Conservation (phyloP, 1,140 invertebrate species). For the Drosophila bocki region DNA sequence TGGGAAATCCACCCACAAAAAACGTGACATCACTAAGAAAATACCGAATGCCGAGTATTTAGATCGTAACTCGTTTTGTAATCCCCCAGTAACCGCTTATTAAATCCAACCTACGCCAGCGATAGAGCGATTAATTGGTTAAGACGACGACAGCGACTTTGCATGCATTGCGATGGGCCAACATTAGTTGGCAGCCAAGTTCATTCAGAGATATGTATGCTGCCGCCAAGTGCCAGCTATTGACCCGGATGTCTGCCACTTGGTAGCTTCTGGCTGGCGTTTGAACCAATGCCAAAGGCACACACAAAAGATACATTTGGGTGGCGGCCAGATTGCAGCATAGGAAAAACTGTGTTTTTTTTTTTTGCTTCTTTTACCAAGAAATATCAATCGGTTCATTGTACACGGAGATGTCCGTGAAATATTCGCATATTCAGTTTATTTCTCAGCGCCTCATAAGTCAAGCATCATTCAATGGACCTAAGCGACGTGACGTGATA, state of each 20-base stretch:
- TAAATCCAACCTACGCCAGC: constrained; percentile 5
- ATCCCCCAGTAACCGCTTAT: constrained; percentile 11
- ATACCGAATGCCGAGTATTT: no score
- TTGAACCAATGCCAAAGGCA: constrained; percentile 33
- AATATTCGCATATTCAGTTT: constrained; percentile 43
- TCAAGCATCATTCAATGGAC: constrained; percentile 53
- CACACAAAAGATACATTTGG: constrained; percentile 38
- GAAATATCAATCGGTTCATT: constrained; percentile 44
- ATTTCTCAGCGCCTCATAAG: constrained; percentile 40
- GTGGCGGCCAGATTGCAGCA: constrained; percentile 38
- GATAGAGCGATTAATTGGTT: constrained; percentile 36
- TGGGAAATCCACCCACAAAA: neutral
- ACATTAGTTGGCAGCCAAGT: constrained; percentile 40
- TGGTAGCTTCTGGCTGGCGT: constrained; percentile 14
- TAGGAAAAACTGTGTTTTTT: constrained; percentile 7
- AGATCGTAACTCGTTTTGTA: constrained; percentile 6
- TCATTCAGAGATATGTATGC: constrained; percentile 26
- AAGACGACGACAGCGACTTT: constrained; percentile 15
- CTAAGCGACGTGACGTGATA: constrained; percentile 52
- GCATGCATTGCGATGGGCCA: constrained; percentile 26
- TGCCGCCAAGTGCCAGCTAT: constrained; percentile 35
- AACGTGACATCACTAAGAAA: constrained; percentile 9
- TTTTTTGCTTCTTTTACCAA: neutral
- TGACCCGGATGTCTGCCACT: constrained; percentile 47
- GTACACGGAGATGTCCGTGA: constrained; percentile 42